Conservation (phyloP, 2,797 vertebrate genomes). For the Cryptoblepharus egeriae region DNA sequence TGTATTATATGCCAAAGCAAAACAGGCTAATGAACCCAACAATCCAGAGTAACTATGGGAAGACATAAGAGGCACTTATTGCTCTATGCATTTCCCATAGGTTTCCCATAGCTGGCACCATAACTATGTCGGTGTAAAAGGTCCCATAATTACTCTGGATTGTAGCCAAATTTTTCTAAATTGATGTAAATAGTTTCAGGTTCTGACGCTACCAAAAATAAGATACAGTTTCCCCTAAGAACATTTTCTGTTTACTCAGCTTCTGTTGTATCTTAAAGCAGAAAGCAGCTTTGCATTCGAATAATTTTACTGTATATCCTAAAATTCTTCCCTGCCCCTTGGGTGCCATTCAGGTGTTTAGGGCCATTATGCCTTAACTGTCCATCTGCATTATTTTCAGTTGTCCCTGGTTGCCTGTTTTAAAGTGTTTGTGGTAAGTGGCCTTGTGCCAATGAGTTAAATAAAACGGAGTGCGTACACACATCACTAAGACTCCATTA, state of each 20-base stretch:
- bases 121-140: too few species aligned
- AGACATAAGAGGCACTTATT: too few species aligned
- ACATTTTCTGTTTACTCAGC: neutral
- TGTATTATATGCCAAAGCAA: neutral
- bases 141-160: too few species aligned
- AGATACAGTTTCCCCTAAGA: neutral
- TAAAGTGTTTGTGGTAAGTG: slow-evolving; percentile 11
- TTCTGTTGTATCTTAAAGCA: neutral
- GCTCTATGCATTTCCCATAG: too few species aligned
- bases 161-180: too few species aligned
- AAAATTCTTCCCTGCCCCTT: neutral
- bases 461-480: neutral
- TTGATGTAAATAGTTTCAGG: too few species aligned
- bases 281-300: neutral
- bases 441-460: slow-evolving; percentile 28
- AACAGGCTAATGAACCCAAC: too few species aligned
- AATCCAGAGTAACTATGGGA: too few species aligned
- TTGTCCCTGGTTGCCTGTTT: slow-evolving; percentile 29
- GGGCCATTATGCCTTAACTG: neutral
- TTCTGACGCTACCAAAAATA: neutral
- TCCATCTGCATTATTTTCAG: slow-evolving; percentile 14
- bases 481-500: neutral
- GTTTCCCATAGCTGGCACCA: too few species aligned
- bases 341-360: neutral
- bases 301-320: neutral